Conservation (phyloP, 2,888 invertebrate genomes). For the Leptopterna dolabrata region DNA sequence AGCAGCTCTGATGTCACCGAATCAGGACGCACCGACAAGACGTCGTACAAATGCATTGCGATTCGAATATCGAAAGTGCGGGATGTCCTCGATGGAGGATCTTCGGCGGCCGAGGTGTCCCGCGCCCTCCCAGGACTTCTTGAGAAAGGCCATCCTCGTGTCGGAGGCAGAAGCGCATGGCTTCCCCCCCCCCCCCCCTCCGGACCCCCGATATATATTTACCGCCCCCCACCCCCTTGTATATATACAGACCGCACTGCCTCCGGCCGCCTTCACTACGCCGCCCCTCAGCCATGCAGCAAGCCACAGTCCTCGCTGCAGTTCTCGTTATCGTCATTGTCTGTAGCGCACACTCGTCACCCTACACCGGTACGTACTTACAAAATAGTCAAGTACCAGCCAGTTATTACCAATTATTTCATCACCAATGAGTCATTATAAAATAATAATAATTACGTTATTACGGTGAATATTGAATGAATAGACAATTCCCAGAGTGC, state of each 20-base stretch:
- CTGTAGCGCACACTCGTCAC: not conserved
- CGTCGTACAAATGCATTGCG: no score
- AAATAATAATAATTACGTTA: no score
- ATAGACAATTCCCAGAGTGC: no score
- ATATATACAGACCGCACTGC: conserved; percentile 45
- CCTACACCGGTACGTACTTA: conserved; percentile 17
- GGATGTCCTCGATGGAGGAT: no score
- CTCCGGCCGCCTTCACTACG: conserved; percentile 37
- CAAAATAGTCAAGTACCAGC: not conserved
- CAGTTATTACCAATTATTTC: no score
- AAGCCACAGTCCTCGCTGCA: conserved; percentile 40
- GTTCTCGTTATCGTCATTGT: conserved; percentile 29
- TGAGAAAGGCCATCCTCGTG: not conserved
- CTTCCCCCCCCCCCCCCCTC: not conserved
- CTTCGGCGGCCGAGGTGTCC: no score
- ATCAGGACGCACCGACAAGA: no score
- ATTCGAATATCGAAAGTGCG: no score
- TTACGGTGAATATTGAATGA: no score
- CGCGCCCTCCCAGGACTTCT: not conserved
- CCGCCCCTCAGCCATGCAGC: conserved; percentile 41
- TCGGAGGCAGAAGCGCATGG: conserved; percentile 4
- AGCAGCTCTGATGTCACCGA: no score
- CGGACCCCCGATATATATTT: not conserved
- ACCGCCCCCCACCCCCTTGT: conserved; percentile 13
- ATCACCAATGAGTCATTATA: no score